A percentile compares a stretch with the other conserved stretches of the same genome.
These are phyloP conservation scores for Toxotes lorentzi DNA, from an alignment of 2,797 vertebrate genomes.

Conservation along the genomic window DNA sequence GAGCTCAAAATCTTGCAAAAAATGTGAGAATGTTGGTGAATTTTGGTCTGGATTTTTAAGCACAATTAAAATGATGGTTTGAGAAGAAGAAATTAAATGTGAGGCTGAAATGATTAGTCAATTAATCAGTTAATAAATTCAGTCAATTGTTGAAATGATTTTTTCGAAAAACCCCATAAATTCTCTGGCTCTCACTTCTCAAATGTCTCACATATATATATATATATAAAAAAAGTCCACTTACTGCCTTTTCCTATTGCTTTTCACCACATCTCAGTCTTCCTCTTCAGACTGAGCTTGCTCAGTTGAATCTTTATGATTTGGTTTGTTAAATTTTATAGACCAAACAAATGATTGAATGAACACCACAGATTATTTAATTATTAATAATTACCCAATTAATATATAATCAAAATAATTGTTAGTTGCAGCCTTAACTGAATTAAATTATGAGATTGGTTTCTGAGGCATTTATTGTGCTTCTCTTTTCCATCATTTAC, in stretches of 20 bases:
- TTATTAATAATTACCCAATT: not conserved
- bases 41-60: not conserved
- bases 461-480: not conserved
- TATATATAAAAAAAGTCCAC: too few relatives aligned
- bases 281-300: not conserved
- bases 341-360: not conserved
- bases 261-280: not conserved
- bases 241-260: not conserved
- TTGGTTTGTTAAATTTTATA: not conserved
- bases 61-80: not conserved
- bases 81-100: too few relatives aligned
- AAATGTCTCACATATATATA: not conserved
- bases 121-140: not conserved
- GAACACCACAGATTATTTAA: not conserved
- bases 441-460: not conserved
- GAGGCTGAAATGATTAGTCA: not conserved
- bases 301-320: not conserved
- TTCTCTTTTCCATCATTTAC: conserved; percentile 34
- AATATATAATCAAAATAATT: not conserved
- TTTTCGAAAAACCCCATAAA: not conserved
- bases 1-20: not conserved
- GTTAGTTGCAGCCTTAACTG: not conserved
- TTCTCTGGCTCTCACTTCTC: not conserved
- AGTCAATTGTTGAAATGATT: not conserved
- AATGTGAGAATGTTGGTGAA: not conserved